Base-by-base conservation (phyloP, 2,797 vertebrate genomes). In the Pyrocephalus nanus region DNA sequence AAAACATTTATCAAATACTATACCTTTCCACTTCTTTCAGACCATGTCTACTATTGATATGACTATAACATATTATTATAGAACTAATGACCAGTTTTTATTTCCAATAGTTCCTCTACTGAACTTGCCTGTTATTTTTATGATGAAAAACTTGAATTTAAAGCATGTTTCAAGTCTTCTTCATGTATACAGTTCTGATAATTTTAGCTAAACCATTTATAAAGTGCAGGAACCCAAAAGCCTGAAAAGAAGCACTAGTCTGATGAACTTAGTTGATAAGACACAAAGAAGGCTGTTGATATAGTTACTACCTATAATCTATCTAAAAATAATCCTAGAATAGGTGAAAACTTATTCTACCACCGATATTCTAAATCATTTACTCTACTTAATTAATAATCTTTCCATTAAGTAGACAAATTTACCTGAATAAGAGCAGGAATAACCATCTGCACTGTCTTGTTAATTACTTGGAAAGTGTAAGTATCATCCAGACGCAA, bases 401-500 rank as follows among this genome's bases (percentile, higher is more conserved):
- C 9, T 64, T 77, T 70, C n/a, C 42, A 77, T 40, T 34, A 79
- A 32, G 13, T 11, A 64, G 47, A 51, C 18, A 91, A 32, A 74
- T 51, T 82, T 96, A 99, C 99, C 98, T 98, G 96, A 93, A 99
- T 98, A 48, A 99, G 98, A 32, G 99, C 99, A 12, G 99, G 99
- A 80, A 99, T 98, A 90, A 99, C 98, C 92, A 98, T 99, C 97
- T 99, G 98, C 36, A 99, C 98, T 0, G 99, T 99, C 97, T 99
- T 98, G 92, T 98, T 99, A 95, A 99, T 99, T 81, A 99, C 99
- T 92, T 99, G 98, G 97, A 99, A 99, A 61, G 99, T 99, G 97
- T 99, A 99, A 67, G 98, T 95, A 92, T 99, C 99, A 88, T 99
- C 99, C 91, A 99, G 98, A 6, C 99, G 98, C 98, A 99, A 98